Conservation (phyloP, 2,113 vertebrate genomes). For the Thamnophis sirtalis region DNA sequence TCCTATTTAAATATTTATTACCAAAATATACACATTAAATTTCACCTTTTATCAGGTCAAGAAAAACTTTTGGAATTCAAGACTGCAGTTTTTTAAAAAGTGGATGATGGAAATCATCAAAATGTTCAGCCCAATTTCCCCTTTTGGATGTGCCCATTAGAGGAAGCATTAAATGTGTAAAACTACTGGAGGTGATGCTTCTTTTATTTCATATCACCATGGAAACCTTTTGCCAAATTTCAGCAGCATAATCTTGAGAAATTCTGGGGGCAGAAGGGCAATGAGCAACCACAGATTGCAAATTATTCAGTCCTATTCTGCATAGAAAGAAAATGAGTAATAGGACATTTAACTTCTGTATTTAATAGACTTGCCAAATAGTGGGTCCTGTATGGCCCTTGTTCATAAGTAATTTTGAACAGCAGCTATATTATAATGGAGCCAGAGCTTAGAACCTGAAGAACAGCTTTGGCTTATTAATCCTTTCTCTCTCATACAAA, state of each 20-base stretch:
- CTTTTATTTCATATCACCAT: neutral
- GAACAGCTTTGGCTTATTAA: neutral
- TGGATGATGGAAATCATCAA: neutral
- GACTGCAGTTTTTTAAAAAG: neutral
- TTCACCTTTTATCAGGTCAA: neutral
- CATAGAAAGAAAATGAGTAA: neutral
- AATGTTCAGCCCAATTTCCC: neutral
- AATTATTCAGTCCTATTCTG: neutral
- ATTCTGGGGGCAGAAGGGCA: neutral
- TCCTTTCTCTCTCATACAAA: neutral
- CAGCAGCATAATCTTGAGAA: neutral
- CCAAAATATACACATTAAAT: neutral
- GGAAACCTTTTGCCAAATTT: neutral
- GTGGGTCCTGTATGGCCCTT: neutral
- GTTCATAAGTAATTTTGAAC: neutral
- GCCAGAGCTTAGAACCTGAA: neutral
- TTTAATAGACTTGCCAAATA: neutral
- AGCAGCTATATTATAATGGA: neutral
- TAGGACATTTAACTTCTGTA: neutral
- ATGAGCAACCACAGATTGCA: neutral
- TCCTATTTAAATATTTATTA: neutral
- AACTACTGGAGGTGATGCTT: neutral
- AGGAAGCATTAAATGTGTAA: neutral
- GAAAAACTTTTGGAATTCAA: neutral
- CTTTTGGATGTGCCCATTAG: neutral